These are phyloP conservation scores for Diabrotica balteata DNA, from an alignment of 2,888 invertebrate genomes.

Conservation along the genomic window DNA sequence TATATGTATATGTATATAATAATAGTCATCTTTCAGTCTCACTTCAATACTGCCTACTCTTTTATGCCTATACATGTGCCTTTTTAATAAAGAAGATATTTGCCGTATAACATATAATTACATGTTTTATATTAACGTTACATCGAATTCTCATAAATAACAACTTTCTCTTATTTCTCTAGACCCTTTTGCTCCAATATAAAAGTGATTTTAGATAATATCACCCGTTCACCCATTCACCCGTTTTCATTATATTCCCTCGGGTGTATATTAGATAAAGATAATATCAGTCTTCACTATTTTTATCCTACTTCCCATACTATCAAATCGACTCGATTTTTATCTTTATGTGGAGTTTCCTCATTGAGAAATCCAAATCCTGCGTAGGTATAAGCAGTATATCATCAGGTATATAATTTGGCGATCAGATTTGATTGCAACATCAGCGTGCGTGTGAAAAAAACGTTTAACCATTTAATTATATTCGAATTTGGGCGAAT, in stretches of 20 bases:
- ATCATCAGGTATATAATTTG: constrained; percentile 11
- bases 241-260: background rate
- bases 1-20: too few relatives aligned
- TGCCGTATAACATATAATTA: too few relatives aligned
- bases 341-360: constrained; percentile 12
- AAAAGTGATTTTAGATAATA: background rate
- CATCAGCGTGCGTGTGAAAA: constrained; percentile 15
- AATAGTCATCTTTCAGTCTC: too few relatives aligned
- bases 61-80: too few relatives aligned
- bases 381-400: background rate
- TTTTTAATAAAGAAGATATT: too few relatives aligned
- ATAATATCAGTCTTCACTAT: background rate
- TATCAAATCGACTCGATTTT: constrained; percentile 9
- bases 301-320: constrained; percentile 5
- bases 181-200: background rate
- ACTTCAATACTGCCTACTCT: too few relatives aligned
- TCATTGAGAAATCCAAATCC: constrained; percentile 1
- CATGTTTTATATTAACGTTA: too few relatives aligned
- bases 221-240: background rate
- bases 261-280: background rate
- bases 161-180: background rate
- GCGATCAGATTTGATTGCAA: constrained; percentile 3
- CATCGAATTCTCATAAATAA: background rate
- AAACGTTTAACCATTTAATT: background rate
- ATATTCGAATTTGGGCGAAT: too few relatives aligned